phyloP scores from a whole-genome alignment of 1,140 invertebrate genomes.

The Trissolcus basalis region DNA sequence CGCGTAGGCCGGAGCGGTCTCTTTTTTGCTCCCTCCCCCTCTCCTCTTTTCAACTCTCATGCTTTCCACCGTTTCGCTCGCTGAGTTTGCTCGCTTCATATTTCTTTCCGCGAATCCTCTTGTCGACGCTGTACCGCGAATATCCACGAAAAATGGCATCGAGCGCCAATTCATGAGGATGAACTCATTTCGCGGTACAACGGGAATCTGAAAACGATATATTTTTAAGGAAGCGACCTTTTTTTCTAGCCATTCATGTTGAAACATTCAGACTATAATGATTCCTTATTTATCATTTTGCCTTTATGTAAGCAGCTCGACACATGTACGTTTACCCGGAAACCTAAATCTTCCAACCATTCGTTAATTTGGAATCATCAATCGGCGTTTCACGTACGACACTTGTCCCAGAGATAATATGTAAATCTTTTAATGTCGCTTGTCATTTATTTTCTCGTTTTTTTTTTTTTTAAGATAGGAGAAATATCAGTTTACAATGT shows the following conservation, averaged over 20 bases:
- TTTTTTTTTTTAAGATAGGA: too few relatives aligned
- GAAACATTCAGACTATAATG: slow-evolving; percentile 17
- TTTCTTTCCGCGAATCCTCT: slow-evolving; percentile 36
- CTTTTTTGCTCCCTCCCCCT: slow-evolving; percentile 25
- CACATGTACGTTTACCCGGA: slow-evolving; percentile 7
- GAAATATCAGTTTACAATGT: too few relatives aligned
- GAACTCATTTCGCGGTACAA: slow-evolving; percentile 4
- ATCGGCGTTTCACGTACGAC: slow-evolving; percentile 5
- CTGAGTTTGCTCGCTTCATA: slow-evolving; percentile 24
- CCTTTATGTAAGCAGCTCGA: not conserved
- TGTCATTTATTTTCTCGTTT: too few relatives aligned
- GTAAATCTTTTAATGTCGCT: too few relatives aligned
- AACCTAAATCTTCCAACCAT: slow-evolving; percentile 12
- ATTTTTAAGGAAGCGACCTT: not conserved
- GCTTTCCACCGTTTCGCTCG: slow-evolving; percentile 18
- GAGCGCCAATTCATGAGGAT: slow-evolving; percentile 13
- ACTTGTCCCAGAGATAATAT: too few relatives aligned
- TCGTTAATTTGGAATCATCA: slow-evolving; percentile 15
- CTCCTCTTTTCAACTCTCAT: not conserved
- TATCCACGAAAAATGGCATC: slow-evolving; percentile 18
- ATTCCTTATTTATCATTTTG: slow-evolving; percentile 21
- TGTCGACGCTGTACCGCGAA: slow-evolving; percentile 22
- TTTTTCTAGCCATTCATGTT: not conserved
- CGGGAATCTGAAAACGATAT: slow-evolving; percentile 10
- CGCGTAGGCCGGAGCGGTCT: slow-evolving; percentile 39